A percentile compares a stretch with the other conserved stretches of the same genome.
These are phyloP conservation scores for Nothoprocta pentlandii DNA, from an alignment of 2,113 vertebrate species.

Conservation along the genomic window DNA sequence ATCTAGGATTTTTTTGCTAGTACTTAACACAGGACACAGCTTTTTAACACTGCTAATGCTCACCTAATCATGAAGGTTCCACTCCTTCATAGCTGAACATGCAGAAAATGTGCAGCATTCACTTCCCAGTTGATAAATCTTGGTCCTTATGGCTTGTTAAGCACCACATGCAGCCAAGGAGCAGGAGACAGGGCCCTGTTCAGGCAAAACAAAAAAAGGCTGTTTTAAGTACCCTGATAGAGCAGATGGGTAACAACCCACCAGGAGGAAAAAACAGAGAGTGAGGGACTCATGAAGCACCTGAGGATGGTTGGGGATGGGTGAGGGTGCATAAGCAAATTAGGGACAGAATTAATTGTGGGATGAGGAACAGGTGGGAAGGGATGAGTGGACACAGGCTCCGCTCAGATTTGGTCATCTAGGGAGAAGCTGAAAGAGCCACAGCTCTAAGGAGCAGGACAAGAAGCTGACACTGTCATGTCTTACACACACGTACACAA, in stretches of 20 bases:
- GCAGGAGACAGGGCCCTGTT: fast-evolving
- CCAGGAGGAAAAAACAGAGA: background rate
- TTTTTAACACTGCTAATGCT: background rate
- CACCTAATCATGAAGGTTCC: background rate
- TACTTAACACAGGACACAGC: background rate
- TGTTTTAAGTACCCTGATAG: background rate
- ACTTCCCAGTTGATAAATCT: fast-evolving
- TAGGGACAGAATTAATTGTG: background rate
- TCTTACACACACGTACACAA: background rate
- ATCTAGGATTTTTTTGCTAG: background rate
- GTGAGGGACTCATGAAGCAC: background rate
- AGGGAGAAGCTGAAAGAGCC: background rate
- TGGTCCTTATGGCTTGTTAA: background rate
- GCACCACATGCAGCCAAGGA: fast-evolving
- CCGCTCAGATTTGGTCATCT: background rate
- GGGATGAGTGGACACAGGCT: background rate
- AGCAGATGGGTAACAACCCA: background rate
- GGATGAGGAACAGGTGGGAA: background rate
- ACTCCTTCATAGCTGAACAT: fast-evolving
- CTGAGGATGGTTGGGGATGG: background rate
- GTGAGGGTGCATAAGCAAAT: background rate
- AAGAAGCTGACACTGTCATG: background rate
- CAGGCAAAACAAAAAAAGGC: background rate
- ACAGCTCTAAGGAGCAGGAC: background rate
- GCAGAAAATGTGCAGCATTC: background rate